Conservation (phyloP, 2,113 vertebrate species). For the Arvicanthis niloticus region DNA sequence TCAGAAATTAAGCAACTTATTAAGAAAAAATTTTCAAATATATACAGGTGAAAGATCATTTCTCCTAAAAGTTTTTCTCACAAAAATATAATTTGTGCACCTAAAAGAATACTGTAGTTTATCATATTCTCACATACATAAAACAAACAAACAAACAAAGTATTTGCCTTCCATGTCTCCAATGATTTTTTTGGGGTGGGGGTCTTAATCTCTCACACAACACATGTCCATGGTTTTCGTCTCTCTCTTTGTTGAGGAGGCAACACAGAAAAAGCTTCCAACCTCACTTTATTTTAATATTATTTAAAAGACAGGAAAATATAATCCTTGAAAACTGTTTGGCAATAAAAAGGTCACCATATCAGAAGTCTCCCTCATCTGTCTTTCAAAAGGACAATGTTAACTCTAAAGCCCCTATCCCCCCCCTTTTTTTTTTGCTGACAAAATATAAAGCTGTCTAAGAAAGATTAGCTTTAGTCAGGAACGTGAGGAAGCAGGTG, state of each 20-base stretch:
- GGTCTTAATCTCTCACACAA: neutral
- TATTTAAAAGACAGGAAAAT: neutral
- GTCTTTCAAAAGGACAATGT: neutral
- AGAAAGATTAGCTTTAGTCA: neutral
- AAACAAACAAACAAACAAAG: neutral
- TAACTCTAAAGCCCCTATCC: neutral
- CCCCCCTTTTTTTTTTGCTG: neutral
- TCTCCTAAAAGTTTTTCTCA: neutral
- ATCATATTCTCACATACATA: neutral
- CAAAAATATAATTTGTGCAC: slow-evolving; percentile 8
- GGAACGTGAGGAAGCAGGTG: rapidly evolving
- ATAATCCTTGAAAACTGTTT: neutral
- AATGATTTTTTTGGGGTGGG: neutral
- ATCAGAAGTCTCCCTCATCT: neutral
- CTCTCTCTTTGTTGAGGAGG: neutral
- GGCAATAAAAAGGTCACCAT: neutral
- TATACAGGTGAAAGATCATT: neutral
- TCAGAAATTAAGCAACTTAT: slow-evolving; percentile 4
- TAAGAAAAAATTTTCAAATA: neutral
- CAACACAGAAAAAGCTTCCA: neutral
- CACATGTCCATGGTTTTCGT: neutral
- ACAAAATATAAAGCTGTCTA: neutral
- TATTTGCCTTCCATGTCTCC: neutral
- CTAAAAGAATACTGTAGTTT: neutral
- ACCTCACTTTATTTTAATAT: neutral